A percentile compares a stretch with the other conserved stretches of the same genome.
These are phyloP conservation scores for Hypomecis atomaria DNA, from an alignment of 2,888 invertebrate species.

Conservation along the genomic window DNA sequence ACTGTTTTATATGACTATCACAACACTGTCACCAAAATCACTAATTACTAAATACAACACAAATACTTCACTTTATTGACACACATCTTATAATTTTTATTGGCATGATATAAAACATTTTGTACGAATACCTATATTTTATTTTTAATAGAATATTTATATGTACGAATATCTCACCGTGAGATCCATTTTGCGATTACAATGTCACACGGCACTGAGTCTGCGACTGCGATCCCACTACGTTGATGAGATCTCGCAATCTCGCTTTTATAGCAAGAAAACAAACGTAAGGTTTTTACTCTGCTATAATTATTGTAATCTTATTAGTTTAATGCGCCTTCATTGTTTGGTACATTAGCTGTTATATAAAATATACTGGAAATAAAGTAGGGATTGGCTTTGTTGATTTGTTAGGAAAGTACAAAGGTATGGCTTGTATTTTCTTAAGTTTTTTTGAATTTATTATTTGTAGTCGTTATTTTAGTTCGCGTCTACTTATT, in stretches of 20 bases:
- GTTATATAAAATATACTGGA: slow-evolving; percentile 30
- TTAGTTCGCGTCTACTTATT: no score
- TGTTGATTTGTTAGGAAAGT: neutral
- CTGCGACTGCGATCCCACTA: slow-evolving; percentile 30
- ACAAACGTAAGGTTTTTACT: slow-evolving; percentile 36
- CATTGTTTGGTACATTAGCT: slow-evolving; percentile 38
- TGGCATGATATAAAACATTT: no score
- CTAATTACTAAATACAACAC: no score
- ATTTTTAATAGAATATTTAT: neutral
- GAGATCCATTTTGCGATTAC: slow-evolving; percentile 28
- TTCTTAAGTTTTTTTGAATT: no score
- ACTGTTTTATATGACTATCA: no score
- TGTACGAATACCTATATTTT: no score
- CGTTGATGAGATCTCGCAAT: slow-evolving; percentile 47
- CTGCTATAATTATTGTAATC: slow-evolving; percentile 36
- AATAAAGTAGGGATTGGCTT: slow-evolving; percentile 8
- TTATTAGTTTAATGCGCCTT: slow-evolving; percentile 41
- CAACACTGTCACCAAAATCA: no score
- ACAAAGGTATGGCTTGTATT: neutral
- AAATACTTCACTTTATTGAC: no score
- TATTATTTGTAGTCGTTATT: no score
- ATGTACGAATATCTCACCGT: slow-evolving; percentile 17
- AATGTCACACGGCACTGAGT: slow-evolving; percentile 46
- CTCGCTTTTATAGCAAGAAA: slow-evolving; percentile 57
- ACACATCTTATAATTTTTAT: no score